phyloP scores from a whole-genome alignment of 2,797 vertebrate species.

The Schizothorax lantsangensis region DNA sequence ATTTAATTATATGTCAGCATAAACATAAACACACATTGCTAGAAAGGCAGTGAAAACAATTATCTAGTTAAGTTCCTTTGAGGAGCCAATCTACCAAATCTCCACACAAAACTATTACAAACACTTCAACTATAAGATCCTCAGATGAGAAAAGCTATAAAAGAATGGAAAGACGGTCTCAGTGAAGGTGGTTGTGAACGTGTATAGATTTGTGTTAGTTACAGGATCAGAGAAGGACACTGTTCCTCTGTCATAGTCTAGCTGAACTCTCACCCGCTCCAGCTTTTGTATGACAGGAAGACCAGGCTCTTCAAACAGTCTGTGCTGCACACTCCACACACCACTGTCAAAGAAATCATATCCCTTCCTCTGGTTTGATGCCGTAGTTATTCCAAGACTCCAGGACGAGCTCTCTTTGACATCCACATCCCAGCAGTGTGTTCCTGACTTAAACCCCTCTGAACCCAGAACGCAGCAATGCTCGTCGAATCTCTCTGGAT shows the following conservation, averaged over 20 bases:
- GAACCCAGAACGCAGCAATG: slow-evolving; percentile 5
- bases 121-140: background rate
- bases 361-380: slow-evolving; percentile 10
- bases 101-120: background rate
- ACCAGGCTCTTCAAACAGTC: background rate
- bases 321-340: background rate
- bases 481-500: slow-evolving; percentile 2
- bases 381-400: background rate
- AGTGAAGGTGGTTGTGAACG: background rate
- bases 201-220: background rate
- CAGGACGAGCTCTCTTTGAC: background rate
- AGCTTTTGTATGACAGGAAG: background rate
- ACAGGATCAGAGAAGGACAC: slow-evolving; percentile 3
- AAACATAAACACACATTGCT: background rate
- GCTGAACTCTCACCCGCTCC: background rate
- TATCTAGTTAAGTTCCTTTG: background rate
- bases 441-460: slow-evolving; percentile 20
- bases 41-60: background rate
- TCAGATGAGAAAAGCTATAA: background rate
- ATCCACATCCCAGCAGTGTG: slow-evolving; percentile 26
- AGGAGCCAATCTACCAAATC: background rate
- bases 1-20: background rate
- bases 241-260: background rate
- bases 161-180: slow-evolving; percentile 14
- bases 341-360: slow-evolving; percentile 1